phyloP scores from a whole-genome alignment of 2,888 invertebrate species.

The Panorpa germanica region DNA sequence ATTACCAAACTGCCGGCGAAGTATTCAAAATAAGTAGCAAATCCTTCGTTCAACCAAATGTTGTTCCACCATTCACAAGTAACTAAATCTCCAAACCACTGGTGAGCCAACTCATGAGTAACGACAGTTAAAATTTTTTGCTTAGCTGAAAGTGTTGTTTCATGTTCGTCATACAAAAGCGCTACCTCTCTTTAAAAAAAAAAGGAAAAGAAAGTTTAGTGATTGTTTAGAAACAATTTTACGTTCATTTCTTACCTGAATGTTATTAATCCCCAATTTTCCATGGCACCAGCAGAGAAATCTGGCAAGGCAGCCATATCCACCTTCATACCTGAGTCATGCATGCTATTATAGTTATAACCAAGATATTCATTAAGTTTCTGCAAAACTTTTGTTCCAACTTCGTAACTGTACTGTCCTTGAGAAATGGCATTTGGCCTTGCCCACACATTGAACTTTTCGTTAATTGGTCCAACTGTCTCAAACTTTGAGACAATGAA shows the following conservation, averaged over 20 bases:
- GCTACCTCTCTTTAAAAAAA: slow-evolving; percentile 27
- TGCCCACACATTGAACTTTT: slow-evolving; percentile 21
- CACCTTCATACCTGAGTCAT: slow-evolving; percentile 29
- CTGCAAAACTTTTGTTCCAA: slow-evolving; percentile 25
- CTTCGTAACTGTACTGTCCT: slow-evolving; percentile 24
- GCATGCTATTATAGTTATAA: slow-evolving; percentile 28
- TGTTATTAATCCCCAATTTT: slow-evolving; percentile 68
- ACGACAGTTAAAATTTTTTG: slow-evolving; percentile 36
- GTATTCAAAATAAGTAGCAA: slow-evolving; percentile 57
- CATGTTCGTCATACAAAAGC: slow-evolving; percentile 23
- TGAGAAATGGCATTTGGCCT: slow-evolving; percentile 26
- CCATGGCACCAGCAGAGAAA: slow-evolving; percentile 64
- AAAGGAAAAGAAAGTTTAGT: slow-evolving; percentile 1
- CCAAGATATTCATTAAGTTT: slow-evolving; percentile 39
- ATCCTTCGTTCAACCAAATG: slow-evolving; percentile 46
- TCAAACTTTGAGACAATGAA: slow-evolving; percentile 65
- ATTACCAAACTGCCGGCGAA: slow-evolving; percentile 34
- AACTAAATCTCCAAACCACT: slow-evolving; percentile 52
- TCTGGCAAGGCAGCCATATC: slow-evolving; percentile 65
- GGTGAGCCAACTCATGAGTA: slow-evolving; percentile 54
- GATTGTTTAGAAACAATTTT: slow-evolving; percentile 1
- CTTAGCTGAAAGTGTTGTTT: slow-evolving; percentile 26
- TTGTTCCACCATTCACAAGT: slow-evolving; percentile 44
- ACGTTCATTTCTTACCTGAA: slow-evolving; percentile 33
- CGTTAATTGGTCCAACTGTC: slow-evolving; percentile 17